phyloP scores from a whole-genome alignment of 2,888 invertebrate genomes.

The Caprella mutica region DNA sequence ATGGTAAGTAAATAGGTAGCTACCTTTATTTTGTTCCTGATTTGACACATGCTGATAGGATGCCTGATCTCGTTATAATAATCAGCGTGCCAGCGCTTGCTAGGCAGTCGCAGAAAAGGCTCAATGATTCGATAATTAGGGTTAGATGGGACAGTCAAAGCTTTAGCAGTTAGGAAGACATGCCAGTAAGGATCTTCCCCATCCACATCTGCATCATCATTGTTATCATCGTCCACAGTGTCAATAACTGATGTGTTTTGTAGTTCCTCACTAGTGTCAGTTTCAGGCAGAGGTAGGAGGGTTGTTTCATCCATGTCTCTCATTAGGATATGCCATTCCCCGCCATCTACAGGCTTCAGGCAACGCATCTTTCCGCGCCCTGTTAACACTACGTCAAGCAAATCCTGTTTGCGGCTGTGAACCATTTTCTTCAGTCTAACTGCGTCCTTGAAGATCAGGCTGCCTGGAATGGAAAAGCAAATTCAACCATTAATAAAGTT shows the following conservation, averaged over 20 bases:
- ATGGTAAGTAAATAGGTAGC: no score
- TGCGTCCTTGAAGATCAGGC: constrained; percentile 91
- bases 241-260: constrained; percentile 21
- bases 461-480: constrained; percentile 54
- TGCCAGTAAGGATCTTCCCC: constrained; percentile 31
- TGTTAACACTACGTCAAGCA: no score
- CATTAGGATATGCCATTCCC: constrained; percentile 24
- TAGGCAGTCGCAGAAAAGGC: constrained; percentile 86
- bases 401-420: constrained; percentile 51
- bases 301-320: constrained; percentile 25
- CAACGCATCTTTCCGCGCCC: no score
- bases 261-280: constrained; percentile 15
- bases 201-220: constrained; percentile 32
- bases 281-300: constrained; percentile 26
- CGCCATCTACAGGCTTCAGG: constrained; percentile 16
- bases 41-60: constrained; percentile 87
- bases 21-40: constrained; percentile 46
- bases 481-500: background rate
- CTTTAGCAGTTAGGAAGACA: constrained; percentile 31
- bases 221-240: constrained; percentile 25
- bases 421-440: constrained; percentile 70
- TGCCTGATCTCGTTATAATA: constrained; percentile 95
- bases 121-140: constrained; percentile 59
- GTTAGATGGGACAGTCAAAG: constrained; percentile 39
- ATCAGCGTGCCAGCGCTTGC: constrained; percentile 78